A percentile compares a stretch with the other conserved stretches of the same genome.
Evolutionary conservation across 2,797 vertebrate species (phyloP).

Genomic region (Cephalopachus bancanus): DNA sequence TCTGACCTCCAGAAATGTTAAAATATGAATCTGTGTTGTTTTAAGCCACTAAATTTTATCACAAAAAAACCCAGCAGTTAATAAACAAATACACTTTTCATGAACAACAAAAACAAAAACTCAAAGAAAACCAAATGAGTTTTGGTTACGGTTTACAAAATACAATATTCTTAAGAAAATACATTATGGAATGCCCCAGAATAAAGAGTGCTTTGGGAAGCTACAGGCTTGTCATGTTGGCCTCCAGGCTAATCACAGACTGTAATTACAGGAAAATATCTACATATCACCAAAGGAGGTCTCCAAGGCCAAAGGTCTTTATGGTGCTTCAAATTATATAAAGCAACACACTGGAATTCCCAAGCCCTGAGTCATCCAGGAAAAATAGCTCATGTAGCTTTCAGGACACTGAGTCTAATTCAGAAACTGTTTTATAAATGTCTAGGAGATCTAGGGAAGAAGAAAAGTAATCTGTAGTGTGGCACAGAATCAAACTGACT

Average conservation of each 20-base stretch:
- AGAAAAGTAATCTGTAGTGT: not conserved
- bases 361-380: not conserved
- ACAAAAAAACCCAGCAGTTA: too few species aligned
- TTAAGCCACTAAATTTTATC: too few species aligned
- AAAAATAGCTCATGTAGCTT: conserved; percentile 26
- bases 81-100: too few species aligned
- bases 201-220: conserved; percentile 50
- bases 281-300: conserved; percentile 27
- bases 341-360: conserved; percentile 37
- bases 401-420: conserved; percentile 50
- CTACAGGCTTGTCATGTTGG: not conserved
- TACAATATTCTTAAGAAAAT: conserved; percentile 27
- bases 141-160: conserved; percentile 26
- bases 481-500: conserved; percentile 20
- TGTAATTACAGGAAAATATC: conserved; percentile 21
- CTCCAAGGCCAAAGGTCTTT: conserved; percentile 63
- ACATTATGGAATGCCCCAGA: not conserved
- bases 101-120: too few species aligned
- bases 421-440: not conserved
- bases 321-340: conserved; percentile 34
- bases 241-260: not conserved
- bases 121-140: not conserved
- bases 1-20: too few species aligned
- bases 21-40: too few species aligned
- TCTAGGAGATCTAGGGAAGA: conserved; percentile 1